phyloP scores from a whole-genome alignment of 2,797 vertebrate species.

The Poecilia picta region DNA sequence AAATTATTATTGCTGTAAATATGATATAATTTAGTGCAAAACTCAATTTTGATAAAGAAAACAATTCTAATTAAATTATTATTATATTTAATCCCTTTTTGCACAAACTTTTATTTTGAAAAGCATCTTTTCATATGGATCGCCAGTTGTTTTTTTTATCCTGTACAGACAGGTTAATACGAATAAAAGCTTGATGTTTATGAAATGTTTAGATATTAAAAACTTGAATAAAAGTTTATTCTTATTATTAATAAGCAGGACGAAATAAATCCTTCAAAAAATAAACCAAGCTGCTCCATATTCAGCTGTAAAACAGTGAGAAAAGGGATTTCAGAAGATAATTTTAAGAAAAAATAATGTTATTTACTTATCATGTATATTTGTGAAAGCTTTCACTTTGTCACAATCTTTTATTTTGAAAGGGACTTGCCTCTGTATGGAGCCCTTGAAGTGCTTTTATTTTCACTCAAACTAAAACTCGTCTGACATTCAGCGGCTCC shows the following conservation, averaged over 20 bases:
- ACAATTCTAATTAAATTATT: not conserved
- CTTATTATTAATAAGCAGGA: not conserved
- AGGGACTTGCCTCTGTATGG: not conserved
- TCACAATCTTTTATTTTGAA: conserved; percentile 10
- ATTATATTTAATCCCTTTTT: not conserved
- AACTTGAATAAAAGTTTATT: not conserved
- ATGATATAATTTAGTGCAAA: not conserved
- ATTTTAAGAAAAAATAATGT: not conserved
- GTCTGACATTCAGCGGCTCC: not conserved
- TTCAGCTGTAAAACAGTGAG: not conserved
- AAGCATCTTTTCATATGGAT: too few relatives aligned
- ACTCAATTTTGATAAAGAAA: not conserved
- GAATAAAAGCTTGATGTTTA: not conserved
- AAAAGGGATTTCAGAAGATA: not conserved
- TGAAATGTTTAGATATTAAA: not conserved
- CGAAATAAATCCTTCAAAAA: not conserved
- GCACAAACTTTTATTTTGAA: conserved; percentile 10
- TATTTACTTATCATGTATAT: too few relatives aligned
- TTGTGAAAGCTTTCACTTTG: not conserved
- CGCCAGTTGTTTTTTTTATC: too few relatives aligned
- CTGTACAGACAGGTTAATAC: not conserved
- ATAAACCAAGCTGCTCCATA: not conserved
- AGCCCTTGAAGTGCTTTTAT: not conserved
- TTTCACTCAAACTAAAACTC: not conserved
- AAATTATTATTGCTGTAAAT: not conserved